Conservation (phyloP, 2,797 vertebrate species). For the Triplophysa yarkandensis region DNA sequence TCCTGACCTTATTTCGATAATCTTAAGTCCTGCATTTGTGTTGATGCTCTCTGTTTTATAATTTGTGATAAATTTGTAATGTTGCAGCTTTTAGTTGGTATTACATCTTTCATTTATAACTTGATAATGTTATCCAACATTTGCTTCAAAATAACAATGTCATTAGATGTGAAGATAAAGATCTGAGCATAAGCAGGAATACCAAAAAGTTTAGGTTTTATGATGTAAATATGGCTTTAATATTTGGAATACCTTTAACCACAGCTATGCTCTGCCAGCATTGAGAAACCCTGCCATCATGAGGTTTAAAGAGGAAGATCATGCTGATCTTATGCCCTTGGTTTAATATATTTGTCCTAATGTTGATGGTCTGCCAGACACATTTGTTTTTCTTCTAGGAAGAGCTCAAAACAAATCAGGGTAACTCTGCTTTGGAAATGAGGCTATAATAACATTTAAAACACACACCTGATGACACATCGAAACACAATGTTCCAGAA, state of each 20-base stretch:
- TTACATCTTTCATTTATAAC: no score
- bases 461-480: background rate
- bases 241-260: background rate
- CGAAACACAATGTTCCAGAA: background rate
- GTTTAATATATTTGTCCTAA: background rate
- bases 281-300: constrained; percentile 1
- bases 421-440: background rate
- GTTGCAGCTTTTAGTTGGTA: no score
- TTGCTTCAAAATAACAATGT: no score
- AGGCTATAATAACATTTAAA: background rate
- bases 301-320: background rate
- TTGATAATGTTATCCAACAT: background rate
- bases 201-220: no score
- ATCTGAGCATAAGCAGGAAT: no score
- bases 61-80: no score
- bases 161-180: no score
- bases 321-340: background rate
- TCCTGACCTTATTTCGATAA: no score
- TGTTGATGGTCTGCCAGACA: background rate
- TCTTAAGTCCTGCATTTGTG: no score
- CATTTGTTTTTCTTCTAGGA: background rate
- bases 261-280: no score
- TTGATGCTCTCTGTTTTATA: no score
- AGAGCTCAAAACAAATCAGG: background rate
- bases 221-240: background rate